phyloP scores from a whole-genome alignment of 2,888 invertebrate species.

The Syrphus vitripennis region DNA sequence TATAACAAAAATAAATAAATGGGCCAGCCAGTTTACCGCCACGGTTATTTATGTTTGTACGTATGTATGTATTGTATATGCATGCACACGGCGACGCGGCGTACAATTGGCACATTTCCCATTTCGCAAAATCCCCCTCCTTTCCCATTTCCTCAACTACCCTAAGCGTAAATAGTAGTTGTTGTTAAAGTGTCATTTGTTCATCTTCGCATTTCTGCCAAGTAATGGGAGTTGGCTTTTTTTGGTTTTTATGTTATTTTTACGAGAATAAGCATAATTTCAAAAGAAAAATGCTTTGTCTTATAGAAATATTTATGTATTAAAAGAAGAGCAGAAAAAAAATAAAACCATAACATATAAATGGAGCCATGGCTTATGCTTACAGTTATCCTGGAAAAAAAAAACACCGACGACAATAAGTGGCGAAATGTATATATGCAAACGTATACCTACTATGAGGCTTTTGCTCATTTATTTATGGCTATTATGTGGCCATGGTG shows the following conservation, averaged over 20 bases:
- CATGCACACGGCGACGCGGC: too few relatives aligned
- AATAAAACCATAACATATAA: background rate
- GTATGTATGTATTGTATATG: background rate
- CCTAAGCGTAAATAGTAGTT: background rate
- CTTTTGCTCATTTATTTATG: constrained; percentile 51
- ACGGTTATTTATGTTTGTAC: constrained; percentile 3
- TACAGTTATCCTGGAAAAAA: constrained; percentile 38
- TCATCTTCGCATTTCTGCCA: constrained; percentile 13
- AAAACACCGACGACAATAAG: constrained; percentile 23
- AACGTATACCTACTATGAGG: background rate
- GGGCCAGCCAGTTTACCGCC: constrained; percentile 10
- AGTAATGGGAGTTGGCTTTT: constrained; percentile 22
- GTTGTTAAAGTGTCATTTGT: constrained; percentile 48
- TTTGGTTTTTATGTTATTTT: constrained; percentile 1
- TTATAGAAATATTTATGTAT: constrained; percentile 8
- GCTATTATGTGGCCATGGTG: constrained; percentile 60
- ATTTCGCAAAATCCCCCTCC: constrained; percentile 3
- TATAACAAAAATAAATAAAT: background rate
- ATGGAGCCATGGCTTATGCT: constrained; percentile 28
- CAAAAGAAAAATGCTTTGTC: constrained; percentile 30
- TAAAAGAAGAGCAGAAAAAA: background rate
- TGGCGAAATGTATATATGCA: background rate
- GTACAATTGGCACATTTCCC: constrained; percentile 65
- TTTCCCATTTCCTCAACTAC: background rate
- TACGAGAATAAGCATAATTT: constrained; percentile 54